Conservation (phyloP, 1,140 invertebrate species). For the Pseudomyrmex concolor region DNA sequence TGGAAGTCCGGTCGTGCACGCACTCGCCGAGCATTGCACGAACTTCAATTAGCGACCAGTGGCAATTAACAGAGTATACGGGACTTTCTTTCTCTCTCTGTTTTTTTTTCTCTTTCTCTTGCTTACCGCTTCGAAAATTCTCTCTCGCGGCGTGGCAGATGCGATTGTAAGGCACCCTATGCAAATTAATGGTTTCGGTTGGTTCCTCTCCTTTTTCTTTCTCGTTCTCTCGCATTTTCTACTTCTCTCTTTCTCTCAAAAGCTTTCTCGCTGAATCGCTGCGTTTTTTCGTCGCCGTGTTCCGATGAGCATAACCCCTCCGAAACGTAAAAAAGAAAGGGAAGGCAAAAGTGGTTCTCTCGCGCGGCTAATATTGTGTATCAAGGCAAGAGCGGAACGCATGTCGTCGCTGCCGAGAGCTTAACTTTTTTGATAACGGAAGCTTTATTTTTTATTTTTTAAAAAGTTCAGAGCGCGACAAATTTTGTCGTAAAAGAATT, state of each 20-base stretch:
- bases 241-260: neutral
- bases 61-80: slow-evolving; percentile 72
- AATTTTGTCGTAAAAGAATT: neutral
- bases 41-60: slow-evolving; percentile 71
- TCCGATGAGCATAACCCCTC: neutral
- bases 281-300: neutral
- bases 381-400: slow-evolving; percentile 15
- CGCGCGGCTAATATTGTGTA: slow-evolving; percentile 37
- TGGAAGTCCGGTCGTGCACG: neutral
- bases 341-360: slow-evolving; percentile 18
- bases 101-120: neutral
- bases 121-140: slow-evolving; percentile 68
- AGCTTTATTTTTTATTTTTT: neutral
- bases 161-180: slow-evolving; percentile 37
- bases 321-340: neutral
- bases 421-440: slow-evolving; percentile 3
- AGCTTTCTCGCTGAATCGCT: neutral
- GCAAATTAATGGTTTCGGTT: slow-evolving; percentile 60
- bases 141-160: slow-evolving; percentile 1
- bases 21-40: neutral
- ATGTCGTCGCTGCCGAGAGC: slow-evolving; percentile 21
- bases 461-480: slow-evolving; percentile 4
- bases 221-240: neutral
- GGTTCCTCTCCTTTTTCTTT: neutral
- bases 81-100: neutral